Evolutionary conservation across 92 coral and sea anemone genomes (phyloP), one percentile per base, ranked within the genome.

Genomic region (Nematostella vectensis): DNA sequence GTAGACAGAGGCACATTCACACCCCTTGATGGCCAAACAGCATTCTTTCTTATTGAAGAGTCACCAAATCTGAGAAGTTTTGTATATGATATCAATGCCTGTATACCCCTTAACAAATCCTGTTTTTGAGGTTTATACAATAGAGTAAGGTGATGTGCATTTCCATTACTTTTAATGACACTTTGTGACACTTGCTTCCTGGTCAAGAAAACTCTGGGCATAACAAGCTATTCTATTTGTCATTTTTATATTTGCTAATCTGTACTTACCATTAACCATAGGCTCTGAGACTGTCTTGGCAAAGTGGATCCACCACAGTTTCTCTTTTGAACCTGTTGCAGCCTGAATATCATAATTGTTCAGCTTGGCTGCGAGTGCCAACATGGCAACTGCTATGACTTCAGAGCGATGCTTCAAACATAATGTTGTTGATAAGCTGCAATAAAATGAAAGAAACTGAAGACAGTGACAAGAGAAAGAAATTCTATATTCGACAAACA

Each of bases 341-440:
- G 88, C 74, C 65, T 91, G 95, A 45, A 86, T 47, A 61, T 91
- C 98, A 55, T 87, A 80, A 63, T 81, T 91, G 69, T 76, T 88
- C 33, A 91, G 75, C 77, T 75, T 91, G n/a, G 96, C 98, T 53
- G 96, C 98, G 49, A 91, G 59, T 11, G 87, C 88, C 31, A 91
- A 66, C 86, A 86, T 88, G 50, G 96, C 91, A 2, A 91, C 83
- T 15, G 98, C 95, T n/a, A 78, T 78, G 4, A 87, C 78, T 55
- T 91, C 98, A 47, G 98, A 94, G 48, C 77, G 78, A 57, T 85
- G 68, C 47, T 83, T 79, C 59, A 91, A 47, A 65, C 95, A 81
- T 54, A 91, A 71, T 16, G 89, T 81, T n/a, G 89, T 91, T 42
- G 98, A 77, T 54, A 91, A 70, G 53, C 98, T 91, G 53, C 3